Evolutionary conservation across 1,140 invertebrate genomes (phyloP).

Genomic region (Battus philenor): DNA sequence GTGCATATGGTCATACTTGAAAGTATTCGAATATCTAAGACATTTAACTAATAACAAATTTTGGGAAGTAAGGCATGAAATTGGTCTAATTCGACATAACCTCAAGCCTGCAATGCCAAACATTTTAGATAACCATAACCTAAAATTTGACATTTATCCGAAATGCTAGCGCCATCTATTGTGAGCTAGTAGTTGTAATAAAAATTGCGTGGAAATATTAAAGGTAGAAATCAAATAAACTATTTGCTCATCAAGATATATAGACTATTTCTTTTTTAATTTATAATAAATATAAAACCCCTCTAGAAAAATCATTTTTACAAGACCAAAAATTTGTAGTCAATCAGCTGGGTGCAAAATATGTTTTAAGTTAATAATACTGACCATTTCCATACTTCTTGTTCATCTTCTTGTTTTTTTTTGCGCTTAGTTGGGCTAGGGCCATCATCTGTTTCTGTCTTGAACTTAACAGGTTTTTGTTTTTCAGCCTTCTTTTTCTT

Average conservation of each 20-base stretch:
- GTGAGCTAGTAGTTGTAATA: no score
- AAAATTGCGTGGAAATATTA: no score
- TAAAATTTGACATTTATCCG: neutral
- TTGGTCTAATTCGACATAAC: conserved; percentile 19
- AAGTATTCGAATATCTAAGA: conserved; percentile 19
- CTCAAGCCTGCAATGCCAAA: conserved; percentile 18
- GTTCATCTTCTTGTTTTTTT: conserved; percentile 88
- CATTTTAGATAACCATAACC: conserved; percentile 19
- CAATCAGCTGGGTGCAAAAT: neutral
- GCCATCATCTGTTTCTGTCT: conserved; percentile 47
- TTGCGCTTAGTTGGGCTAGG: conserved; percentile 79
- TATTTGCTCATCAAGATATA: no score
- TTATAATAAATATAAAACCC: no score
- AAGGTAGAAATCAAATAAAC: no score
- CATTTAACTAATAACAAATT: conserved; percentile 21
- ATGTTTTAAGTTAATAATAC: conserved; percentile 50
- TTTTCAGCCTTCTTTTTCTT: conserved; percentile 68
- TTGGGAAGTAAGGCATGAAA: conserved; percentile 16
- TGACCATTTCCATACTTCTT: conserved; percentile 96
- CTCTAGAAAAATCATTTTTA: no score
- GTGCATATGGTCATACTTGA: conserved; percentile 20
- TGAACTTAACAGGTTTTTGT: conserved; percentile 43
- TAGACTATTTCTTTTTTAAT: no score
- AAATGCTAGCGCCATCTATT: conserved; percentile 12
- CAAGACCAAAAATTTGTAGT: no score